A percentile compares a stretch with the other conserved stretches of the same genome.
Evolutionary conservation across 2,113 vertebrate genomes (phyloP).

Genomic region (Fulica atra): DNA sequence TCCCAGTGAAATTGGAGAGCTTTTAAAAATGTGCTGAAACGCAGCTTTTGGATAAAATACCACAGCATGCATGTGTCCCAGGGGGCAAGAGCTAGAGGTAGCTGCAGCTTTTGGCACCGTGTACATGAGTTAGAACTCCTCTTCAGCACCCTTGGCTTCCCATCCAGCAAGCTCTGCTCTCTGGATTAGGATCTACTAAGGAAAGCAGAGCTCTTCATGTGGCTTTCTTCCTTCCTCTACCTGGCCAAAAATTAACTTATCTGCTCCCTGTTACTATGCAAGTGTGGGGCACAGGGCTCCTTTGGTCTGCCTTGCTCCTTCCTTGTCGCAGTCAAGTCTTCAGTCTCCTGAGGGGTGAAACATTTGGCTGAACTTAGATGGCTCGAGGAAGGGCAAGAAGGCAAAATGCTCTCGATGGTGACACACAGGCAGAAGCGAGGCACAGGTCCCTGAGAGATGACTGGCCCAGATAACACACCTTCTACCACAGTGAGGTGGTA

Average conservation of each 20-base stretch:
- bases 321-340: neutral
- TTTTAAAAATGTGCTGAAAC: slow-evolving; percentile 34
- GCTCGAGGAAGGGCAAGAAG: neutral
- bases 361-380: neutral
- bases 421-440: neutral
- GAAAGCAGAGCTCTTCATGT: neutral
- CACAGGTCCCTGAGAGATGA: fast-evolving
- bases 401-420: neutral
- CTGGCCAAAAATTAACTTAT: neutral
- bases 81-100: neutral
- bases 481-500: neutral
- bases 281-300: neutral
- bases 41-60: slow-evolving; percentile 20
- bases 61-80: neutral
- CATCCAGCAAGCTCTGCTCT: neutral
- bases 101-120: neutral
- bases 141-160: neutral
- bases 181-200: neutral
- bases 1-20: slow-evolving; percentile 27
- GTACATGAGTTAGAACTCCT: neutral
- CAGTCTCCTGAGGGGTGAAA: neutral
- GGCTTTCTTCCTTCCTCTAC: neutral
- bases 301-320: neutral
- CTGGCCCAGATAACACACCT: neutral
- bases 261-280: neutral